These are phyloP conservation scores for Orthosia cruda DNA, from an alignment of 2,888 invertebrate species.

Conservation along the genomic window DNA sequence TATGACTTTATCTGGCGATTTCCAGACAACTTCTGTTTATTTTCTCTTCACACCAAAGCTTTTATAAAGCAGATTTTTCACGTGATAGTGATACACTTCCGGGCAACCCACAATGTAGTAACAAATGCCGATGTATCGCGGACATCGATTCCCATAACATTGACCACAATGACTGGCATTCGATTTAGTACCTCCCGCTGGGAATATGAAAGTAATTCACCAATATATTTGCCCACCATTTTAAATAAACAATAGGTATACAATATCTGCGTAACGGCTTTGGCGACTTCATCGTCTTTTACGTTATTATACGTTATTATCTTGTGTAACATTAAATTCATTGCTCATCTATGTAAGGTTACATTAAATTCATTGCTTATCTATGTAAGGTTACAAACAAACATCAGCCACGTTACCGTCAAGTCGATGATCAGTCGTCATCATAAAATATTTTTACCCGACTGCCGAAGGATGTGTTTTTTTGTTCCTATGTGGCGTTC, in stretches of 20 bases:
- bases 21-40: neutral
- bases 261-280: neutral
- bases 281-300: neutral
- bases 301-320: neutral
- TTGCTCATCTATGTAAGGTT: no score
- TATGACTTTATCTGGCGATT: neutral
- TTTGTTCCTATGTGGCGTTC: no score
- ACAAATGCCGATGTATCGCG: constrained; percentile 45
- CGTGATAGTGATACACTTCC: constrained; percentile 9
- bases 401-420: neutral
- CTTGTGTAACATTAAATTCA: no score
- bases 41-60: neutral
- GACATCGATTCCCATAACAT: constrained; percentile 50
- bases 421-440: neutral
- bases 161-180: constrained; percentile 60
- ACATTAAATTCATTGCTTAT: no score
- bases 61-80: constrained; percentile 1
- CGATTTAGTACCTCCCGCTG: constrained; percentile 50
- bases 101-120: constrained; percentile 20
- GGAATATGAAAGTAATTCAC: constrained; percentile 49
- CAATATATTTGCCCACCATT: constrained; percentile 30
- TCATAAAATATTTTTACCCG: no score
- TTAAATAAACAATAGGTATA: constrained; percentile 27
- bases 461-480: no score
- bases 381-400: no score